A percentile compares a stretch with the other conserved stretches of the same genome.
Evolutionary conservation across 2,888 invertebrate genomes (phyloP).

Genomic region (Mimas tiliae): DNA sequence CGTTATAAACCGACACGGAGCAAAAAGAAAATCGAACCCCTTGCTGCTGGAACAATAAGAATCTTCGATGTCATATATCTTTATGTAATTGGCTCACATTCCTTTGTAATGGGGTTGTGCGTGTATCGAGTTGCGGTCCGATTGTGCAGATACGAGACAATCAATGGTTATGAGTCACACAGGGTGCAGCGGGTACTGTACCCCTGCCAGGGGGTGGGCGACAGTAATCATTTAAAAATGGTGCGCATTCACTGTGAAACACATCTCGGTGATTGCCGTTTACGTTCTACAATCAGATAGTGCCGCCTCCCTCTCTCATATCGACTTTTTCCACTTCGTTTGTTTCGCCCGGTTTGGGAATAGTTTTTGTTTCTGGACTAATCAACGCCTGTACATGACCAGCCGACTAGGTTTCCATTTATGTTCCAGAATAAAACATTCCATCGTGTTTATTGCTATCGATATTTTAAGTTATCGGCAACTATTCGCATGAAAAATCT

Average conservation of each 20-base stretch:
- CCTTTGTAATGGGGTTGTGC: constrained; percentile 67
- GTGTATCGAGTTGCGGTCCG: constrained; percentile 63
- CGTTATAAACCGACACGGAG: constrained; percentile 50
- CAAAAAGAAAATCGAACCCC: constrained; percentile 48
- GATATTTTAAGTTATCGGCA: constrained; percentile 31
- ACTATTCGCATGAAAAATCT: constrained; percentile 10
- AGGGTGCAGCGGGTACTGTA: constrained; percentile 20
- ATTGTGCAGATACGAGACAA: constrained; percentile 65
- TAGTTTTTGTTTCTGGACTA: constrained; percentile 82
- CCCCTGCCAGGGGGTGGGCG: constrained; percentile 36
- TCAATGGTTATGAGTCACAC: constrained; percentile 70
- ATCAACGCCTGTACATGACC: constrained; percentile 76
- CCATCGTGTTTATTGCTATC: constrained; percentile 44
- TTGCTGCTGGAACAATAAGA: constrained; percentile 63
- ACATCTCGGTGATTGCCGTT: constrained; percentile 77
- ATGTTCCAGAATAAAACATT: constrained; percentile 56
- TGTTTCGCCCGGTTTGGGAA: constrained; percentile 75
- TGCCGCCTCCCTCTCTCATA: constrained; percentile 64
- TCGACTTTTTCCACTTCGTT: constrained; percentile 83
- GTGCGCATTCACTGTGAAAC: constrained; percentile 73
- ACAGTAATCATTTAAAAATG: constrained; percentile 75
- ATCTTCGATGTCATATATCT: constrained; percentile 69
- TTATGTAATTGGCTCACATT: constrained; percentile 75
- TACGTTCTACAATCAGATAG: constrained; percentile 76
- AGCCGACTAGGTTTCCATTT: constrained; percentile 59